Evolutionary conservation across 1,140 invertebrate genomes (phyloP).

Genomic region (Ridgeia piscesae): DNA sequence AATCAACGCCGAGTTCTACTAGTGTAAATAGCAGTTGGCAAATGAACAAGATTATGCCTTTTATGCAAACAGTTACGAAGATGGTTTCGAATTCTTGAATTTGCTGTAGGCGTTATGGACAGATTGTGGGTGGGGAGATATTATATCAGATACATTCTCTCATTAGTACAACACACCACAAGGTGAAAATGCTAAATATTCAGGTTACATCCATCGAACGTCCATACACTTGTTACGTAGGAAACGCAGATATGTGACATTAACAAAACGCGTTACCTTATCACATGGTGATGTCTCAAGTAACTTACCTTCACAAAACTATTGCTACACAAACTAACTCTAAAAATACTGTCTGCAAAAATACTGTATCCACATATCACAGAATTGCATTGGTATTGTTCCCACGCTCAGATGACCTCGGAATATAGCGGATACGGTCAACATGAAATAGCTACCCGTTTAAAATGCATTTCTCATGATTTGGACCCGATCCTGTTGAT

Average conservation of each 20-base stretch:
- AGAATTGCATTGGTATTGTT: not conserved
- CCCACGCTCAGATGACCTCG: not conserved
- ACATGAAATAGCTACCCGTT: not conserved
- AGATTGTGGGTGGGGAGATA: not conserved
- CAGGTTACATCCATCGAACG: not conserved
- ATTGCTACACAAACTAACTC: not conserved
- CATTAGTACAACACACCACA: not conserved
- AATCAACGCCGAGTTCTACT: no score
- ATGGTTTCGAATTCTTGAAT: not conserved
- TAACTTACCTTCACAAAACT: not conserved
- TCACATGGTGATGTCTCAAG: not conserved
- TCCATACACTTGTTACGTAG: not conserved
- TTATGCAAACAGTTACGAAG: not conserved
- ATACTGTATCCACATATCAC: not conserved
- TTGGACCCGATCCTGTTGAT: not conserved
- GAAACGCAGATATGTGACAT: not conserved
- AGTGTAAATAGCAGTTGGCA: no score
- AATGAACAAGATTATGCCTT: no score
- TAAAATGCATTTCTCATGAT: not conserved
- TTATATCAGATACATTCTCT: not conserved
- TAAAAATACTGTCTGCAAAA: not conserved
- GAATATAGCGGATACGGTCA: not conserved
- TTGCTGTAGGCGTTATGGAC: not conserved
- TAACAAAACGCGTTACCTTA: not conserved
- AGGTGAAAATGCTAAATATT: not conserved